phyloP scores from a whole-genome alignment of 2,888 invertebrate species.

The Nephrotoma flavescens region DNA sequence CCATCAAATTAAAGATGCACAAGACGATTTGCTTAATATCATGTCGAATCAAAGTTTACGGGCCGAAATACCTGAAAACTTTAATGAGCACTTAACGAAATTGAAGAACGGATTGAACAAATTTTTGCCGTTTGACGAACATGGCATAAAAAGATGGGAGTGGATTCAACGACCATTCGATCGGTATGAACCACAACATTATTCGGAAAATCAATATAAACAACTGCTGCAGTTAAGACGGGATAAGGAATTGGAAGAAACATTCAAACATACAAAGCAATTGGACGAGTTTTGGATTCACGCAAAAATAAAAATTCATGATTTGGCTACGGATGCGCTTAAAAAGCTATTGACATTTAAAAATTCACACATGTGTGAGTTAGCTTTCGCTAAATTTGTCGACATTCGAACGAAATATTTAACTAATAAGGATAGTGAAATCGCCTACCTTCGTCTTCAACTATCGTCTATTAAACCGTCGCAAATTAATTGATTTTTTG shows the following conservation, averaged over 20 bases:
- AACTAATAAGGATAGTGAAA: not conserved
- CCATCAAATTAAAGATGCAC: not conserved
- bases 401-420: not conserved
- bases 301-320: not conserved
- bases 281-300: not conserved
- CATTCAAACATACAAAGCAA: not conserved
- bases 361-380: not conserved
- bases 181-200: not conserved
- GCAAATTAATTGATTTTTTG: not conserved
- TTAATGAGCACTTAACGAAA: not conserved
- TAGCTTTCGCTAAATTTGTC: not conserved
- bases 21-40: not conserved
- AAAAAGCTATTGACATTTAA: not conserved
- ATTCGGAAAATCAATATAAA: not conserved
- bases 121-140: not conserved
- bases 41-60: not conserved
- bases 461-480: not conserved
- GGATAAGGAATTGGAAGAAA: not conserved
- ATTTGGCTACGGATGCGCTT: not conserved
- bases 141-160: not conserved
- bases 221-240: not conserved
- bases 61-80: not conserved
- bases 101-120: not conserved
- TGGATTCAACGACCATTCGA: not conserved
- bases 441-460: not conserved